A percentile compares a stretch with the other conserved stretches of the same genome.
phyloP scores from a whole-genome alignment of 2,797 vertebrate genomes.

The Neosalanx taihuensis region DNA sequence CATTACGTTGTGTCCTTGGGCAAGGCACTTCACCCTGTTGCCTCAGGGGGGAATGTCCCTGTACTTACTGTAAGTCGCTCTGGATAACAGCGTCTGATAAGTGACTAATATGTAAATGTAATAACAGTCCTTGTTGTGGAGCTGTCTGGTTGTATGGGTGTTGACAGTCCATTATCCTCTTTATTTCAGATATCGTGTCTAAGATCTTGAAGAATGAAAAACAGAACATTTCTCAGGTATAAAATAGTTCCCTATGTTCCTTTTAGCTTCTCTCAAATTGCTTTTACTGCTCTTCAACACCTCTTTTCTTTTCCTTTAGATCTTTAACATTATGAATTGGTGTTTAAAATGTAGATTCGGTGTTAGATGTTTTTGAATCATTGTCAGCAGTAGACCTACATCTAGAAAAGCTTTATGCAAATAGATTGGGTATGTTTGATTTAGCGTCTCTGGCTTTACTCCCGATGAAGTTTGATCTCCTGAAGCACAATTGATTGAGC shows the following conservation, averaged over 20 bases:
- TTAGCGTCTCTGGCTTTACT: not conserved
- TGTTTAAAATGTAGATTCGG: no score
- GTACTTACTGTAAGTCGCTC: no score
- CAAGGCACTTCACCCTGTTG: no score
- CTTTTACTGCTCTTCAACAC: not conserved
- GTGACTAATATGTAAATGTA: no score
- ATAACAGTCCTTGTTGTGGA: no score
- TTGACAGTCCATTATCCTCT: not conserved
- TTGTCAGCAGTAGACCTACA: not conserved
- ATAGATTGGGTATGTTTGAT: not conserved
- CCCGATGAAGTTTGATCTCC: not conserved
- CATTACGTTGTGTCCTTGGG: no score
- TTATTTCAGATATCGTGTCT: slow-evolving; percentile 21
- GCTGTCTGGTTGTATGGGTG: no score
- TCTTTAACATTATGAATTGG: no score
- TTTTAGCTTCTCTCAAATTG: not conserved
- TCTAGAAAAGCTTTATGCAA: not conserved
- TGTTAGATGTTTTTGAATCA: not conserved
- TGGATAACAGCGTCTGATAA: no score
- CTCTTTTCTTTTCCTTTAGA: no score
- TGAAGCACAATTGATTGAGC: not conserved
- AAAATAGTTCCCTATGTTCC: not conserved
- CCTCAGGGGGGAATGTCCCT: no score
- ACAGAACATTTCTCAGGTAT: slow-evolving; percentile 22
- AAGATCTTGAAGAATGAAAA: slow-evolving; percentile 6